Evolutionary conservation across 2,888 invertebrate genomes (phyloP), one percentile per base, ranked within the genome.

Genomic region (Amiota mariae): DNA sequence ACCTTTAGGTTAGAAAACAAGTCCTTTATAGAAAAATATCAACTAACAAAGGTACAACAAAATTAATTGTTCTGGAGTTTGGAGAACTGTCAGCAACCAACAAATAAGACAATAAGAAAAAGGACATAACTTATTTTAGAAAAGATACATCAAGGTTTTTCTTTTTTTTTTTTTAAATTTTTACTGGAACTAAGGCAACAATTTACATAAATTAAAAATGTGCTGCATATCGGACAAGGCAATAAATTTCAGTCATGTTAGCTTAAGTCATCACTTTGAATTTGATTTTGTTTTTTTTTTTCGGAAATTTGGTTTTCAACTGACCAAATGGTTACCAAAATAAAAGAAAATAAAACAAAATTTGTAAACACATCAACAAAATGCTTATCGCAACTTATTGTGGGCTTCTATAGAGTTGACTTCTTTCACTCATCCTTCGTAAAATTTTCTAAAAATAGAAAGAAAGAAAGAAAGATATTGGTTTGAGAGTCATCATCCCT

Each of bases 251-350:
- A 76, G 73, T 77, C 82, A 81, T 68, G 46, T 73, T 8, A 76
- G 83, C 79, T 83, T 83, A 86, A 83, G 72, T 83, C 85, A 79
- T 86, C 82, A 83, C 10, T 12, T 51, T 51, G 6, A 63, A 63
- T 36, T 12, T 36, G 47, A 47, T 24, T 24, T 46, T 46, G 48
- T 64, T 46, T n/a, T 36, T 46, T 46, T 64, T 64, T 46, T n/a
- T 36, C 36, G 36, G 8, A 36, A 36, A 2, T 11, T 11, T 59
- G 20, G 1, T 59, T 59, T 18, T 59, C 59, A 15, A 59, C n/a
- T 46, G 46, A 64, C 36, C 8, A 64, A n/a, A 47, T 13, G 13
- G 46, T 46, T 46, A 13, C 6, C 10, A 66, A 66, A 66, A 8
- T 48, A 13, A 48, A 66, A 48, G 48, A 24, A 66, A n/a, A 48